phyloP scores from a whole-genome alignment of 2,888 invertebrate species.

The Coenonympha glycerion region DNA sequence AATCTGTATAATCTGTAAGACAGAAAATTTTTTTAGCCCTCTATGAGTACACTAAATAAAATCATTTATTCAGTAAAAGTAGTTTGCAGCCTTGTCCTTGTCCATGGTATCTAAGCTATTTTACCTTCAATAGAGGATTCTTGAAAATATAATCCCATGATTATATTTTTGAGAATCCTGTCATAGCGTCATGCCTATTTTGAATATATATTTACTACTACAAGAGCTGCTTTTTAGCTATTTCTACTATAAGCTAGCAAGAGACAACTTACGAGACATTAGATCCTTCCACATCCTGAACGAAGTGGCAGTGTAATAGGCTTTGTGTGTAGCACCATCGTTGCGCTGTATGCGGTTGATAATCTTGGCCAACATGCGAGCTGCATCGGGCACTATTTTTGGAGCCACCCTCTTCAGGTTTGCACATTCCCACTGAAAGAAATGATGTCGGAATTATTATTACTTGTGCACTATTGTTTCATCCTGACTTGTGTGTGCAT shows the following conservation, averaged over 20 bases:
- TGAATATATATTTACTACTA: not conserved
- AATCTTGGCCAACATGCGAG: conserved; percentile 85
- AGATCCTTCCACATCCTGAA: conserved; percentile 89
- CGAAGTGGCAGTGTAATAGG: conserved; percentile 81
- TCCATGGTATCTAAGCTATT: too few species aligned
- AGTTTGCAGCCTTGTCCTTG: too few species aligned
- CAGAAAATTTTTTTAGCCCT: too few species aligned
- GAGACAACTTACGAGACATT: conserved; percentile 87
- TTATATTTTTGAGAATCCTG: too few species aligned
- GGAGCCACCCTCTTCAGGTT: conserved; percentile 83
- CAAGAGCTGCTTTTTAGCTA: too few species aligned
- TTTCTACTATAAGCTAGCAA: too few species aligned
- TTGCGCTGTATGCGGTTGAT: conserved; percentile 79
- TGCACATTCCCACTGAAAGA: conserved; percentile 83
- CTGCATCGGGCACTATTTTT: conserved; percentile 86
- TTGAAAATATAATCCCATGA: too few species aligned
- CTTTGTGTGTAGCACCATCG: conserved; percentile 80
- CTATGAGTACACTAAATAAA: too few species aligned
- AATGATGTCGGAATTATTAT: too few species aligned
- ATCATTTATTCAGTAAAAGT: too few species aligned
- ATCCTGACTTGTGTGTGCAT: too few species aligned
- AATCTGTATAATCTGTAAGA: conserved; percentile 84
- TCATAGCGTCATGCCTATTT: not conserved
- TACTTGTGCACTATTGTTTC: not conserved
- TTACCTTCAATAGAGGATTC: too few species aligned